Conservation (phyloP, 2,888 invertebrate species). For the Leuctra nigra region DNA sequence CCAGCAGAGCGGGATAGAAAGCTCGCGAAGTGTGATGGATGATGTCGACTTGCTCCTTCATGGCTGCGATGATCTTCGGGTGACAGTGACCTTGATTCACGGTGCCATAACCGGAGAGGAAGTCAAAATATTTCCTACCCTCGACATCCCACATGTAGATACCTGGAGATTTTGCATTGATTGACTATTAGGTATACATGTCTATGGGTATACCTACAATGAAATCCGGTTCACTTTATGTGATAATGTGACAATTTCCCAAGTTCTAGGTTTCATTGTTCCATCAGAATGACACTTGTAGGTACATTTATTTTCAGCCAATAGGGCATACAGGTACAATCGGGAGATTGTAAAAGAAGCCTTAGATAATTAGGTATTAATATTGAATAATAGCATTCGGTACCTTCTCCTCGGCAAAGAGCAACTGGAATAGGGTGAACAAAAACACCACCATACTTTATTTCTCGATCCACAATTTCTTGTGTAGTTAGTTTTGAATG, state of each 20-base stretch:
- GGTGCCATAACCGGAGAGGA: slow-evolving; percentile 90
- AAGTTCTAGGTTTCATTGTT: too few species aligned
- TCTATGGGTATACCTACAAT: too few species aligned
- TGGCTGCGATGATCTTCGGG: slow-evolving; percentile 70
- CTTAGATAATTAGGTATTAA: too few species aligned
- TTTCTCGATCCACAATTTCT: slow-evolving; percentile 63
- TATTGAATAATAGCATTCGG: too few species aligned
- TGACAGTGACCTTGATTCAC: slow-evolving; percentile 95
- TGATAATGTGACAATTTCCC: too few species aligned
- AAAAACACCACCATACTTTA: slow-evolving; percentile 89
- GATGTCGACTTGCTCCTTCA: slow-evolving; percentile 66
- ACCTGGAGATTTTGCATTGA: slow-evolving; percentile 50
- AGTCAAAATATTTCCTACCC: slow-evolving; percentile 86
- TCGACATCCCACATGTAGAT: slow-evolving; percentile 92
- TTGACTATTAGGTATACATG: too few species aligned
- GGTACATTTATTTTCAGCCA: too few species aligned
- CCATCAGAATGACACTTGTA: too few species aligned
- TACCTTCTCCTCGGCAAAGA: slow-evolving; percentile 75
- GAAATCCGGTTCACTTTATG: too few species aligned
- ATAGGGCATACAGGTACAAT: too few species aligned
- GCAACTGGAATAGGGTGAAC: slow-evolving; percentile 94
- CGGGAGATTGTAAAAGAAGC: too few species aligned
- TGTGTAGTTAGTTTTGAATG: slow-evolving; percentile 16
- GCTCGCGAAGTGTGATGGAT: slow-evolving; percentile 87
- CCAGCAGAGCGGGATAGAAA: slow-evolving; percentile 81